Conservation (phyloP, 35 echinoderm and acorn worm species). For the Heliocidaris erythrogramma region DNA sequence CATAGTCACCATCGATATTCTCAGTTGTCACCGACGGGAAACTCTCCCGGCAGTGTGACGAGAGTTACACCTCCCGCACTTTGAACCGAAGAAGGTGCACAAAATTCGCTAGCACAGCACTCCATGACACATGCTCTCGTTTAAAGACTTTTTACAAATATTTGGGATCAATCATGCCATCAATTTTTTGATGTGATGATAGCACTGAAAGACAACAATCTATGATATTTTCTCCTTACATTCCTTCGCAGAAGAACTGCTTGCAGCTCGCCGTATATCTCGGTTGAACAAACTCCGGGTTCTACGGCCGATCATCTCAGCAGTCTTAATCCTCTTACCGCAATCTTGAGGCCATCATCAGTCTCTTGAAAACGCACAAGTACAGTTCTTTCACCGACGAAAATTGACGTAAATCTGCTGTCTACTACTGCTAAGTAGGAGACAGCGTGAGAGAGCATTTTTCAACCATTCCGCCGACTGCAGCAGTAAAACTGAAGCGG, state of each 20-base stretch:
- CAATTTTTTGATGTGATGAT: background rate
- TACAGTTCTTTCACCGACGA: background rate
- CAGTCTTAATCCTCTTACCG: background rate
- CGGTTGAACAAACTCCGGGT: conserved; percentile 15
- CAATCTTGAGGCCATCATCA: background rate
- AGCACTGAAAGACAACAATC: background rate
- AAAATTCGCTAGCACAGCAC: conserved; percentile 30
- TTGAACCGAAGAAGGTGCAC: background rate
- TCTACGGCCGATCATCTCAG: background rate
- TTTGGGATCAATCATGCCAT: background rate
- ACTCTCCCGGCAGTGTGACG: conserved; percentile 27
- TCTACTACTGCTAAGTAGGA: conserved; percentile 36
- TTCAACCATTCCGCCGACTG: conserved; percentile 51
- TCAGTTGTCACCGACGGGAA: conserved; percentile 32
- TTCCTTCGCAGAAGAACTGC: conserved; percentile 46
- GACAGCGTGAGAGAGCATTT: background rate
- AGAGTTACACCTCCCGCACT: background rate
- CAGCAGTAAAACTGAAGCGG: conserved; percentile 50
- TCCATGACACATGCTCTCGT: background rate
- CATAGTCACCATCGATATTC: background rate
- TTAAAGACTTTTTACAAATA: background rate
- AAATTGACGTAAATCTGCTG: conserved; percentile 6
- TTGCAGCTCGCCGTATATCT: background rate
- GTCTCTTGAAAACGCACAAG: conserved; percentile 1
- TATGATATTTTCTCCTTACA: conserved; percentile 22